These are phyloP conservation scores for Eristalis tenax DNA, from an alignment of 2,888 invertebrate species.

Conservation along the genomic window DNA sequence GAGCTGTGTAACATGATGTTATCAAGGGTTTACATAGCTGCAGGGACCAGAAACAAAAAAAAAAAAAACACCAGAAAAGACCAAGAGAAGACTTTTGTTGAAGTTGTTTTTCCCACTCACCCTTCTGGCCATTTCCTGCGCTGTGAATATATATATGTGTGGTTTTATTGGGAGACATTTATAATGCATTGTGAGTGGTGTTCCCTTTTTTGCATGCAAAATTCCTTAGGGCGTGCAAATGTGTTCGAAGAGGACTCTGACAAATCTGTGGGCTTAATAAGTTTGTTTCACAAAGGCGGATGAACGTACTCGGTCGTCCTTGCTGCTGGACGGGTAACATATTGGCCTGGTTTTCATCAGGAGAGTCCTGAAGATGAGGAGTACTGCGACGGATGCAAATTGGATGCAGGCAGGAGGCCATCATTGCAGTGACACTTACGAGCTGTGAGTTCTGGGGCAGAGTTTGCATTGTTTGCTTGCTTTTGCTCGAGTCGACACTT, in stretches of 20 bases:
- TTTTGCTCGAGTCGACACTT: not conserved
- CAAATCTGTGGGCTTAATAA: constrained; percentile 24
- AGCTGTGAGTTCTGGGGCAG: no score
- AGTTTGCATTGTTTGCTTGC: not conserved
- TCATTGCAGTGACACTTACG: no score
- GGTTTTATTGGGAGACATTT: constrained; percentile 56
- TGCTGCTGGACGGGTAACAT: not conserved
- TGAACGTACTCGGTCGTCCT: not conserved
- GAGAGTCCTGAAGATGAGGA: not conserved
- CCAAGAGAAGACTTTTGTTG: constrained; percentile 39
- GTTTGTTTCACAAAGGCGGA: constrained; percentile 23
- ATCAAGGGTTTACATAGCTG: constrained; percentile 70
- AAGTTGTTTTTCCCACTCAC: not conserved
- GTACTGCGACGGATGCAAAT: not conserved
- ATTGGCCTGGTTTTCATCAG: not conserved
- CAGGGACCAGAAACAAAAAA: constrained; percentile 30
- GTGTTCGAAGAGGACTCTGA: not conserved
- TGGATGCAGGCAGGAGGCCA: not conserved
- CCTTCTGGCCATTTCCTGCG: not conserved
- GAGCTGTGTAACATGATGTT: constrained; percentile 69
- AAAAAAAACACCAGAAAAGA: constrained; percentile 18
- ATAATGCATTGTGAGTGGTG: constrained; percentile 58
- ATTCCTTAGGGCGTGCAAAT: constrained; percentile 18
- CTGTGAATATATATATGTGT: not conserved
- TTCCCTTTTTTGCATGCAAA: constrained; percentile 25